phyloP scores from a whole-genome alignment of 1,140 invertebrate genomes.

The Chironomus tepperi region DNA sequence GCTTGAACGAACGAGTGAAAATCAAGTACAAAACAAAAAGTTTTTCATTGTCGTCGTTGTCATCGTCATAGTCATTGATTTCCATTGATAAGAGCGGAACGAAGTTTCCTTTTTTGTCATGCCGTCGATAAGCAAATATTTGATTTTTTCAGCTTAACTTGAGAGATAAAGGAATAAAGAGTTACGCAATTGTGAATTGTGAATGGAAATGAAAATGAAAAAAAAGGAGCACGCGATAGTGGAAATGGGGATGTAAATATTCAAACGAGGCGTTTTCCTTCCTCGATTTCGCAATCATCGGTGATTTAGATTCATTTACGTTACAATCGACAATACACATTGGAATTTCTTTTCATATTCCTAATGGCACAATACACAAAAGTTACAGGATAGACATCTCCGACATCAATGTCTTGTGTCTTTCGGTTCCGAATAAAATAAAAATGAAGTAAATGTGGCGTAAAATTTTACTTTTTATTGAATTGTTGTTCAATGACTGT shows the following conservation, averaged over 20 bases:
- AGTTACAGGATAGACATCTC: not conserved
- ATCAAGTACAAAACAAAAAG: not conserved
- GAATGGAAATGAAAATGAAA: too few species aligned
- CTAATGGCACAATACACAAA: not conserved
- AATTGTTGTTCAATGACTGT: not conserved
- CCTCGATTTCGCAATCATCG: not conserved
- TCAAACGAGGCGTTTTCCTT: not conserved
- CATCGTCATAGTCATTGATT: constrained; percentile 7
- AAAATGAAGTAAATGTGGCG: not conserved
- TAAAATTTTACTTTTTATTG: constrained; percentile 6
- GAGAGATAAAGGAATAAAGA: too few species aligned
- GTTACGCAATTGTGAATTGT: too few species aligned
- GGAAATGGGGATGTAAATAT: too few species aligned
- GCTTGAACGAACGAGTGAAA: not conserved
- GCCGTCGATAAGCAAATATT: not conserved
- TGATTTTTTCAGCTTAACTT: not conserved
- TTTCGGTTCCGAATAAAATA: not conserved
- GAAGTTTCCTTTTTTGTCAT: not conserved
- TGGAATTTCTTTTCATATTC: not conserved
- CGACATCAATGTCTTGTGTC: not conserved
- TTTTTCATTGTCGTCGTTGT: not conserved
- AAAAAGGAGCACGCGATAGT: too few species aligned
- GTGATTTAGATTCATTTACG: not conserved
- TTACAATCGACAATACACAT: not conserved
- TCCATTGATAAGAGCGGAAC: not conserved